A percentile compares a stretch with the other conserved stretches of the same genome.
phyloP scores from a whole-genome alignment of 2,888 invertebrate species.

The Diplolepis rosae region DNA sequence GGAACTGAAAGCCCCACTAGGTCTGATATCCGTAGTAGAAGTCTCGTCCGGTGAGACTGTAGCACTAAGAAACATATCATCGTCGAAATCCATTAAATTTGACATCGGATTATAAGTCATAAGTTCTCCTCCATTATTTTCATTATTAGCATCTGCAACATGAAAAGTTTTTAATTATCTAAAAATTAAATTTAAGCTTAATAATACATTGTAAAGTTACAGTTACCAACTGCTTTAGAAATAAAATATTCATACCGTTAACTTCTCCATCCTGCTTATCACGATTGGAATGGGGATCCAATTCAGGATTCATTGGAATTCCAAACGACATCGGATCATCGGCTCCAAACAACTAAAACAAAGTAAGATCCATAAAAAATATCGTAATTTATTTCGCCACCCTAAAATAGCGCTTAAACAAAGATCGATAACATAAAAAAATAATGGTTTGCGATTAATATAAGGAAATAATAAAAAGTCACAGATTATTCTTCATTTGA shows the following conservation, averaged over 20 bases:
- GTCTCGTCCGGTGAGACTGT: constrained; percentile 51
- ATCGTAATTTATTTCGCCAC: background rate
- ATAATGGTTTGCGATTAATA: background rate
- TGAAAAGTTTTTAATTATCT: constrained; percentile 3
- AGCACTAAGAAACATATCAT: constrained; percentile 62
- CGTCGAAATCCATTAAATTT: constrained; percentile 65
- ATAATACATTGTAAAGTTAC: no score
- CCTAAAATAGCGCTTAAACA: background rate
- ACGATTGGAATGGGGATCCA: constrained; percentile 61
- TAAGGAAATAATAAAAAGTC: background rate
- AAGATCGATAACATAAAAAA: background rate
- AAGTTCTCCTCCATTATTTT: constrained; percentile 62
- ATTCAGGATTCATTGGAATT: constrained; percentile 69
- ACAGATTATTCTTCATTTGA: constrained; percentile 1
- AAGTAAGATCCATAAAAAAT: constrained; percentile 31
- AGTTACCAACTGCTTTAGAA: constrained; percentile 18
- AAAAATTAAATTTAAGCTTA: constrained; percentile 26
- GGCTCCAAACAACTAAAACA: constrained; percentile 69
- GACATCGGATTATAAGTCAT: constrained; percentile 66
- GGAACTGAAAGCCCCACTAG: constrained; percentile 46
- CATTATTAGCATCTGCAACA: constrained; percentile 46
- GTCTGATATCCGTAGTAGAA: constrained; percentile 41
- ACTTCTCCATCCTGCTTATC: constrained; percentile 62
- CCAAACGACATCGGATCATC: constrained; percentile 73
- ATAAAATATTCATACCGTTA: constrained; percentile 3